A percentile compares a stretch with the other conserved stretches of the same genome.
Evolutionary conservation across 2,113 vertebrate genomes (phyloP).

Genomic region (Chiloscyllium plagiosum): DNA sequence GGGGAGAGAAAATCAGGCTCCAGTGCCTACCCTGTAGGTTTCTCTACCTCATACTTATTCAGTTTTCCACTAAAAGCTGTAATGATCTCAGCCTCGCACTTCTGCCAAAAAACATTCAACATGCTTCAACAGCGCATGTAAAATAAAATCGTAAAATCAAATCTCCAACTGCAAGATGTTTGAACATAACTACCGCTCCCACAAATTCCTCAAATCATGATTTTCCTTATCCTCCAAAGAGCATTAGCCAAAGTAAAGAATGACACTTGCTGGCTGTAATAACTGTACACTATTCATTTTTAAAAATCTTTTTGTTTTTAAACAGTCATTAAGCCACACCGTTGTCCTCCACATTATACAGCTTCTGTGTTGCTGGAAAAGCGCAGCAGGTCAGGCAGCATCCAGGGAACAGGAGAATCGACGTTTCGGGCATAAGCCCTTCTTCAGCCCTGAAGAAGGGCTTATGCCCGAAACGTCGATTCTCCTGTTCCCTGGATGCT

Average conservation of each 20-base stretch:
- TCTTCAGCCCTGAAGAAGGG: too few species aligned
- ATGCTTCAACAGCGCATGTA: background rate
- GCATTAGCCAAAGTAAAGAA: background rate
- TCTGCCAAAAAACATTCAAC: background rate
- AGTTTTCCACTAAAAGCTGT: background rate
- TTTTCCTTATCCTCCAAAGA: background rate
- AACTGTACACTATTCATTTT: background rate
- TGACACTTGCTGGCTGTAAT: background rate
- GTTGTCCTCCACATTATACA: background rate
- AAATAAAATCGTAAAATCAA: background rate
- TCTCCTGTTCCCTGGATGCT: too few species aligned
- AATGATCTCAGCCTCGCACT: background rate
- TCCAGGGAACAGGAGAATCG: too few species aligned
- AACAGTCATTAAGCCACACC: background rate
- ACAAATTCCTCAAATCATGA: background rate
- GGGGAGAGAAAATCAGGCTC: background rate
- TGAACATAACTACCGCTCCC: background rate
- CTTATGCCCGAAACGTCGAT: too few species aligned
- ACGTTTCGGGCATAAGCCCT: too few species aligned
- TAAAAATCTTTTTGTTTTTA: background rate
- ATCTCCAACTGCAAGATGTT: background rate
- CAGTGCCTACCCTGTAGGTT: background rate
- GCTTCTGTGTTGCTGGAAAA: too few species aligned
- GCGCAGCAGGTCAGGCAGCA: too few species aligned
- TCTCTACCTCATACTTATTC: background rate